Conservation (phyloP, 2,888 invertebrate genomes). For the Venustoraphidia nigricollis region DNA sequence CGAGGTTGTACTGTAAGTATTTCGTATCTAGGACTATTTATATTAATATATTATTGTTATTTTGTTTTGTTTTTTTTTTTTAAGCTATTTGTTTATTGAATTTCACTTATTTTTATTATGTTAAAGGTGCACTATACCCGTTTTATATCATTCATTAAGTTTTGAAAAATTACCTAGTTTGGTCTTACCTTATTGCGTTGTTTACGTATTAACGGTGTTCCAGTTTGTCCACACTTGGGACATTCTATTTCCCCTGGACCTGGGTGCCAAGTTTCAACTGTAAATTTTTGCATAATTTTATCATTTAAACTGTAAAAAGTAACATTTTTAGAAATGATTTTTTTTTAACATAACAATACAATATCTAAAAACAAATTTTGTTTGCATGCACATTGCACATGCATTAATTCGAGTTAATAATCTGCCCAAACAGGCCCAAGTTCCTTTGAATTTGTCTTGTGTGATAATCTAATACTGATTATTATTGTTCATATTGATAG, state of each 20-base stretch:
- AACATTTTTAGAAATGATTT: no score
- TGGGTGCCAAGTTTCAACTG: constrained; percentile 24
- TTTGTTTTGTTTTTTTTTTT: not conserved
- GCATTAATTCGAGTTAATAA: no score
- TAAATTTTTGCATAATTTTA: constrained; percentile 2
- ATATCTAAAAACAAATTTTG: no score
- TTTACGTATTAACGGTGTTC: constrained; percentile 22
- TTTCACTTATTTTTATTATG: not conserved
- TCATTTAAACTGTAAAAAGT: not conserved
- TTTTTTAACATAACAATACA: no score
- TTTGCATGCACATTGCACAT: no score
- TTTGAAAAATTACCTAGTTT: constrained; percentile 7
- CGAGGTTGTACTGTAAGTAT: no score
- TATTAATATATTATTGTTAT: not conserved
- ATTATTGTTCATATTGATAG: no score
- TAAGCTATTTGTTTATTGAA: no score
- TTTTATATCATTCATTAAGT: not conserved
- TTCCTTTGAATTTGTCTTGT: no score
- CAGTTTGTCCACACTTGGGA: constrained; percentile 18
- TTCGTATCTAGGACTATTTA: not conserved
- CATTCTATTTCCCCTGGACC: constrained; percentile 18
- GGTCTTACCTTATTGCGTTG: constrained; percentile 21
- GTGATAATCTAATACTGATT: no score
- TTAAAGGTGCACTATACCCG: not conserved
- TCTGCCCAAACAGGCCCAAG: no score